Evolutionary conservation across 2,888 invertebrate species (phyloP), one percentile per base, ranked within the genome.

Genomic region (Phyllotreta cruciferae): DNA sequence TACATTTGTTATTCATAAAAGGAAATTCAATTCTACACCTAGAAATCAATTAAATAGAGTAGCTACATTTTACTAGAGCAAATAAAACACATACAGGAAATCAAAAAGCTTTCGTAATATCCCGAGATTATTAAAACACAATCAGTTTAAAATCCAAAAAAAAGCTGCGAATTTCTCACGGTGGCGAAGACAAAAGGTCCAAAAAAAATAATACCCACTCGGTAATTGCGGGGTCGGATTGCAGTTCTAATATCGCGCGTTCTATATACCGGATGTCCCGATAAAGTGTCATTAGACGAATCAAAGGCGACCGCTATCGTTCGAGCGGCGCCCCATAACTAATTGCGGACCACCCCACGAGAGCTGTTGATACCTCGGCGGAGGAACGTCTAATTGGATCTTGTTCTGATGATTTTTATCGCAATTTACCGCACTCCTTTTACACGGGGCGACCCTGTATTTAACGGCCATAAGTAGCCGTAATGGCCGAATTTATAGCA

Each of bases 261-360:
- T 10, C 44, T 11, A 10, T 68, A 64, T 68, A 72, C 76, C 77
- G 76, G 77, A 77, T 74, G 74, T 71, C 69, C 67, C 70, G 71
- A 74, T 72, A 71, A 72, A 70, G 70, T 74, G 74, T 76, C 75
- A 77, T 77, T 78, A 77, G 73, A 64, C 56, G 67, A 66, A 67
- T 67, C 66, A 63, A 70, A 75, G 71, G 69, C 66, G 64, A 70
- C 74, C 74, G 74, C 73, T 74, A 73, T 74, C 70, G 73, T 49
- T 60, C 63, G 36, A 57, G 68, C 74, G 78, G 77, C 74, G 74
- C 74, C 73, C 66, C 54, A 47, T 57, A 54, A 64, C 71, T 75
- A 75, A 77, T 76, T 74, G 70, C 61, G 74, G 77, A 74, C 77
- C 77, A 77, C 75, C 77, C 75, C 70, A 24, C 24, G 24, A 56